Evolutionary conservation across 35 echinoderm and acorn worm species (phyloP).

Genomic region (Nesometra sesokonis): DNA sequence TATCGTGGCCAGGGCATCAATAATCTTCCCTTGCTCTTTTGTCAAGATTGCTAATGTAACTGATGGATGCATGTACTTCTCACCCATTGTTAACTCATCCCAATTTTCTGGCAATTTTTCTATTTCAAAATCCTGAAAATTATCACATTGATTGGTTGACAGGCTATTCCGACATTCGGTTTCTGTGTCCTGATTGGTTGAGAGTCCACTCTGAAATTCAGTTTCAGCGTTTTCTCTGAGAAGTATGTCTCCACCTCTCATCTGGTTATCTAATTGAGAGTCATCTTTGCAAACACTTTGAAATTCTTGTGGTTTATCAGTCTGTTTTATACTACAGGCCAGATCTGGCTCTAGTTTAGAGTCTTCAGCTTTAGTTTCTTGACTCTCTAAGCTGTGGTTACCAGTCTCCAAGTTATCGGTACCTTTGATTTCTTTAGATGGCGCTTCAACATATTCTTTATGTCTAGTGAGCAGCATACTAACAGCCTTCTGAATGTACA

Average conservation of each 20-base stretch:
- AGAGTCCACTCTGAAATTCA: not conserved
- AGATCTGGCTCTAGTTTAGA: no score
- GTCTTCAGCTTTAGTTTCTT: not conserved
- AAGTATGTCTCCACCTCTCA: no score
- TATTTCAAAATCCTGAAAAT: not conserved
- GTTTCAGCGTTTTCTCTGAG: not conserved
- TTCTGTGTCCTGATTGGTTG: not conserved
- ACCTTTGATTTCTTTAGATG: not conserved
- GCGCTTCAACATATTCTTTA: not conserved
- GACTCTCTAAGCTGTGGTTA: not conserved
- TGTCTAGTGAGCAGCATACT: conserved; percentile 1
- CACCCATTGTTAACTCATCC: conserved; percentile 6
- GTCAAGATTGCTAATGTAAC: conserved; percentile 10
- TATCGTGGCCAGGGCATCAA: not conserved
- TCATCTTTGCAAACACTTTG: no score
- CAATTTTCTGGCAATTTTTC: conserved; percentile 1
- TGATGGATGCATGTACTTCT: conserved; percentile 12
- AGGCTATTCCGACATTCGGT: not conserved
- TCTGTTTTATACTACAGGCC: no score
- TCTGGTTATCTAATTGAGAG: no score
- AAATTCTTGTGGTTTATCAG: no score
- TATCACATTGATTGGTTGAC: not conserved
- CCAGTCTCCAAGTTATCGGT: no score
- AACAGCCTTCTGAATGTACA: conserved; percentile 18
- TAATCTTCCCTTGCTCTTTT: conserved; percentile 13